These are phyloP conservation scores for Enteromius mattozi DNA, from an alignment of 2,797 vertebrate genomes.

Conservation along the genomic window DNA sequence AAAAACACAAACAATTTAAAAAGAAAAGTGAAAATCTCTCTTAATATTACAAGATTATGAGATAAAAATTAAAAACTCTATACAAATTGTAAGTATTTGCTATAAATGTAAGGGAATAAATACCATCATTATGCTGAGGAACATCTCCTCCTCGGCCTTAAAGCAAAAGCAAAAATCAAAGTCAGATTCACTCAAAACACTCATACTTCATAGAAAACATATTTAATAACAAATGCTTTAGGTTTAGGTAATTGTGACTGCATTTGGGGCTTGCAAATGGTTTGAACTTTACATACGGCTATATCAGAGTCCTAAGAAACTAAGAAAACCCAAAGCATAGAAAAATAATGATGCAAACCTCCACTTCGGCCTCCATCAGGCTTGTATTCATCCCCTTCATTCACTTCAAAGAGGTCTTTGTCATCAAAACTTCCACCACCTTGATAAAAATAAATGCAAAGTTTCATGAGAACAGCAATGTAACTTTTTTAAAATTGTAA, in stretches of 20 bases:
- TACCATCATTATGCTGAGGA: background rate
- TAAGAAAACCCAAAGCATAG: background rate
- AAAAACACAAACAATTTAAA: constrained; percentile 18
- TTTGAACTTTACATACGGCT: too few relatives aligned
- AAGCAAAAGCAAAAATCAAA: background rate
- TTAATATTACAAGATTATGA: background rate
- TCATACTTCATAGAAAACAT: background rate
- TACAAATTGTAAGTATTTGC: background rate
- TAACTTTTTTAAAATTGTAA: background rate
- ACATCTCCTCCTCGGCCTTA: background rate
- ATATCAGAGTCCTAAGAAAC: background rate
- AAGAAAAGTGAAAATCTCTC: background rate
- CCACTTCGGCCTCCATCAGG: constrained; percentile 41
- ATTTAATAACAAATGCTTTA: background rate
- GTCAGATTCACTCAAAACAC: constrained; percentile 1
- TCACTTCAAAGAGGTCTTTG: constrained; percentile 2
- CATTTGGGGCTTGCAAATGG: background rate
- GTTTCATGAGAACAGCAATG: background rate
- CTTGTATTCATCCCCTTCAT: constrained; percentile 1
- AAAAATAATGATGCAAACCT: constrained; percentile 32
- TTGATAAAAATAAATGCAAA: background rate
- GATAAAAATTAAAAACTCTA: background rate
- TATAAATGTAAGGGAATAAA: background rate
- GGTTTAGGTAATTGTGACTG: background rate
- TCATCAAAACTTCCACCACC: constrained; percentile 40